Percentiles rank a stretch among this genome's conserved stretches.
Evolutionary conservation across 64 coral and sea anemone genomes (phyloP).

Genomic region (Montipora efflorescens): DNA sequence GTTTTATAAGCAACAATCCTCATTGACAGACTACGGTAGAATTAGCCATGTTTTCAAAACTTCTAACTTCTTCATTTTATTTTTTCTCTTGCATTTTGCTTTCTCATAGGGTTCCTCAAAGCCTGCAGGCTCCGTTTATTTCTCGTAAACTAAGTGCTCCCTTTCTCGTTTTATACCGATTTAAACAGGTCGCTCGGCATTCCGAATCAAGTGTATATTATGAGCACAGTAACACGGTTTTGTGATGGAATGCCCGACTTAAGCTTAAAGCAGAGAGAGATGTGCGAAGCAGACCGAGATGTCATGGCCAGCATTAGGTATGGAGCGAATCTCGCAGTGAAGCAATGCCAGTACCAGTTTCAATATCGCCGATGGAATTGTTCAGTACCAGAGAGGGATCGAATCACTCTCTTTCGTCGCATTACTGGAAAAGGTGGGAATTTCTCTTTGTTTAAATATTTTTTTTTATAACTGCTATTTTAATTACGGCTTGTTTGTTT

Average conservation of each 20-base stretch:
- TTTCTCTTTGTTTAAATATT: background rate
- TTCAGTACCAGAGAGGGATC: conserved; percentile 53
- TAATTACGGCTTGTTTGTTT: conserved; percentile 31
- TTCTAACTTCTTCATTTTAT: background rate
- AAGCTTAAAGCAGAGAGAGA: background rate
- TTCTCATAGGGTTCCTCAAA: conserved; percentile 3
- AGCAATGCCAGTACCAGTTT: conserved; percentile 65
- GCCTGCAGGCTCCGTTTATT: background rate
- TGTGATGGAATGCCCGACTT: conserved; percentile 30
- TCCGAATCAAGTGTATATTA: conserved; percentile 50
- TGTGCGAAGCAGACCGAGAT: conserved; percentile 10
- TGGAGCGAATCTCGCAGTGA: conserved; percentile 38
- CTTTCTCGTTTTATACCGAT: conserved; percentile 23
- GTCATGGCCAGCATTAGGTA: conserved; percentile 34
- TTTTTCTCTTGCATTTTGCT: background rate
- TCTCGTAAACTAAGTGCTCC: conserved; percentile 5
- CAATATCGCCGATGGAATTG: conserved; percentile 74
- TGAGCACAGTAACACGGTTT: background rate
- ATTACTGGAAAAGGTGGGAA: conserved; percentile 50
- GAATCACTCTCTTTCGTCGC: background rate
- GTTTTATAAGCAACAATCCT: background rate
- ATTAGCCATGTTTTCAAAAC: background rate
- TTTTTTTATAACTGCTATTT: background rate
- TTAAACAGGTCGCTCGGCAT: conserved; percentile 56
- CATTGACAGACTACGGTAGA: background rate